phyloP scores from a whole-genome alignment of 2,113 vertebrate genomes.

The Addax nasomaculatus region DNA sequence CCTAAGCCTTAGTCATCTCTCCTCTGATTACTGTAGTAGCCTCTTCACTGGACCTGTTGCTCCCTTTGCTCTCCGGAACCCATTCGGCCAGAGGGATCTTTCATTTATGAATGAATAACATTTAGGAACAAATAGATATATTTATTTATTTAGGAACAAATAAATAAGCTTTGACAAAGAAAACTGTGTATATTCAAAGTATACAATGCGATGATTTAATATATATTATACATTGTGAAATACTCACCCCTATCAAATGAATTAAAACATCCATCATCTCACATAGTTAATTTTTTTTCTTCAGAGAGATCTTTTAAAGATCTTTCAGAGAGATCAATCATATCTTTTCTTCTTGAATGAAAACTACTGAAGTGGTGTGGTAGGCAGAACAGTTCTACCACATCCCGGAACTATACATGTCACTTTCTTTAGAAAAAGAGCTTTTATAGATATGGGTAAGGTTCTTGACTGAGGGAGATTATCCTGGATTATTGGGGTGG shows the following conservation, averaged over 20 bases:
- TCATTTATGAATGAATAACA: background rate
- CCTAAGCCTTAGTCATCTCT: background rate
- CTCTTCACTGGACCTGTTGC: background rate
- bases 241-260: background rate
- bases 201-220: background rate
- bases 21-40: background rate
- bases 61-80: background rate
- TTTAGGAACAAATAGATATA: background rate
- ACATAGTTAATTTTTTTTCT: background rate
- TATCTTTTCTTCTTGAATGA: background rate
- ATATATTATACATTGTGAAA: background rate
- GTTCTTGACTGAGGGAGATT: background rate
- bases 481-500: background rate
- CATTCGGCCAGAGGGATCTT: background rate
- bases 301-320: conserved; percentile 12
- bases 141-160: background rate
- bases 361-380: background rate
- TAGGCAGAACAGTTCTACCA: background rate
- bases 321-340: background rate
- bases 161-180: background rate
- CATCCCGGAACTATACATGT: background rate
- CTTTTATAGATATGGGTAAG: background rate
- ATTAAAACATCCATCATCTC: background rate
- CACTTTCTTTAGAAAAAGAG: background rate
- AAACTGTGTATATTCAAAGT: background rate